Conservation (phyloP, 2,797 vertebrate genomes). For the Hydrophis major region DNA sequence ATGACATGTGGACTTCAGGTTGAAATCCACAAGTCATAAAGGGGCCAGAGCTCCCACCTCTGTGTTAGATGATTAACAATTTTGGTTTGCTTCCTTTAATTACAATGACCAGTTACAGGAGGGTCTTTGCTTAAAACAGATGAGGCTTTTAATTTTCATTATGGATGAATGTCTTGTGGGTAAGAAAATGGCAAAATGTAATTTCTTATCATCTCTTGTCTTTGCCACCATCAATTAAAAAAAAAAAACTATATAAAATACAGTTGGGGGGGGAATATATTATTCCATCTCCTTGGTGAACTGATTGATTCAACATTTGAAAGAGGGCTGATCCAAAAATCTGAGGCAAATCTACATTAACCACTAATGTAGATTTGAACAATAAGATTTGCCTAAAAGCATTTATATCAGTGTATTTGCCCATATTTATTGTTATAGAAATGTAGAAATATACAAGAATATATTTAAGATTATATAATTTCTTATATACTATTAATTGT, state of each 20-base stretch:
- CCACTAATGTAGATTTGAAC: not conserved
- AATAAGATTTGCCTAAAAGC: not conserved
- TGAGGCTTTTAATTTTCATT: not conserved
- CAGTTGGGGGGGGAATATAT: not conserved
- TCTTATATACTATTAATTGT: not conserved
- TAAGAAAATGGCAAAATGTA: not conserved
- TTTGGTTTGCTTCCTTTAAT: not conserved
- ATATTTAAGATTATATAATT: not conserved
- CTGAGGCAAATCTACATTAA: not conserved
- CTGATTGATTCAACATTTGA: not conserved
- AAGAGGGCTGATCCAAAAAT: not conserved
- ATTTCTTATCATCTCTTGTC: not conserved
- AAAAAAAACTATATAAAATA: not conserved
- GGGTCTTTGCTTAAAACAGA: not conserved
- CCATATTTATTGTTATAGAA: not conserved
- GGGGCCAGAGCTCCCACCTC: not conserved
- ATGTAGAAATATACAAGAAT: not conserved
- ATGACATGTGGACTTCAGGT: not conserved
- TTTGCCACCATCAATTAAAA: not conserved
- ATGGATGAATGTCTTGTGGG: not conserved
- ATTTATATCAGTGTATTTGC: not conserved
- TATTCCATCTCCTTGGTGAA: not conserved
- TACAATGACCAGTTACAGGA: not conserved
- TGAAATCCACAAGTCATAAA: not conserved
- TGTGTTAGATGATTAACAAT: not conserved